Evolutionary conservation across 2,113 vertebrate genomes (phyloP).

Genomic region (Channa maculata): DNA sequence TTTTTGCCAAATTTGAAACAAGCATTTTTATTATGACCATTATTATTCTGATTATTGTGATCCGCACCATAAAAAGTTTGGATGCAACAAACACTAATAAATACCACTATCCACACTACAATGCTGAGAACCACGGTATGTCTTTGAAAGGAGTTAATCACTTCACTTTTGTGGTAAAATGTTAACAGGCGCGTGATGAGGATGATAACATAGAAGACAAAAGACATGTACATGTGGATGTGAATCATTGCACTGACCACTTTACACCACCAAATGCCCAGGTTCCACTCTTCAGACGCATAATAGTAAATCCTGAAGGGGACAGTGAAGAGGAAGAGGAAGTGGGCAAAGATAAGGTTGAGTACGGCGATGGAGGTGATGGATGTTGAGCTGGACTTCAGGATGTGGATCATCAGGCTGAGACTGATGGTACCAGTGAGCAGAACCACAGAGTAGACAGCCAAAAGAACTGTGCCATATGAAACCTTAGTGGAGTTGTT

Average conservation of each 20-base stretch:
- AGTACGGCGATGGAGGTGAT: constrained; percentile 87
- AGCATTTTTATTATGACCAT: no score
- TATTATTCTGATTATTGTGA: fast-evolving
- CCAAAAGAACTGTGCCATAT: constrained; percentile 56
- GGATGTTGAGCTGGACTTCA: constrained; percentile 87
- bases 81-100: constrained; percentile 72
- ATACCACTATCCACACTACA: constrained; percentile 82
- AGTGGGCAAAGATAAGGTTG: constrained; percentile 90
- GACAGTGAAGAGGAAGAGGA: constrained; percentile 88
- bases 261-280: constrained; percentile 80
- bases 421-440: constrained; percentile 83
- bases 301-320: constrained; percentile 92
- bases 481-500: no score
- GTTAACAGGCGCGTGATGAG: constrained; percentile 84
- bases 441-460: constrained; percentile 82
- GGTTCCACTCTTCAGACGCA: constrained; percentile 59
- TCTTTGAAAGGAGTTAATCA: constrained; percentile 83
- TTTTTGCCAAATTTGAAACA: constrained; percentile 87
- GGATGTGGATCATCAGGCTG: constrained; percentile 79
- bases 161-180: constrained; percentile 84
- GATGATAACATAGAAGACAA: constrained; percentile 88
- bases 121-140: constrained; percentile 82
- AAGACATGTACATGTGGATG: constrained; percentile 93
- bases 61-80: constrained; percentile 79
- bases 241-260: constrained; percentile 90